Evolutionary conservation across 2,888 invertebrate species (phyloP), one percentile per base, ranked within the genome.

Genomic region (Lepidochrysops patricia): DNA sequence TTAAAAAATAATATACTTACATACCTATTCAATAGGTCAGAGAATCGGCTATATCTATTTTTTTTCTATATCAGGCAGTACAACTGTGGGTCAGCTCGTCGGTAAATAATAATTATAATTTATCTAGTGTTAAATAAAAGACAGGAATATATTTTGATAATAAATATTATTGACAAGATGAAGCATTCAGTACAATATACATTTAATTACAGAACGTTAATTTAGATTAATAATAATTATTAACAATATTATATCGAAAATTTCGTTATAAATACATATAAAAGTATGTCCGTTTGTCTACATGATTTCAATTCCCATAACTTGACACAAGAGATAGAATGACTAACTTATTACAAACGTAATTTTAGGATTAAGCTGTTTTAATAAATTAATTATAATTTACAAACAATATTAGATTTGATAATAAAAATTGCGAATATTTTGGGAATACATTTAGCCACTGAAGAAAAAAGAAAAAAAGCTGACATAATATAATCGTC

Each of bases 151-250:
- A 15, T 19, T 83, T 84, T 77, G 76, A 84, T 75, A 88, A 88
- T 89, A 89, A 88, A 88, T 89, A 88, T 77, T 82, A 81, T 82
- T 87, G 87, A 88, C 86, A 87, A 87, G 87, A 88, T 82, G 80
- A 76, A 84, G 85, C 85, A 80, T 80, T 85, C 85, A 82, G 74
- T 87, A 87, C 86, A 88, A 74, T 79, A 74, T 78, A 77, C 78
- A 78, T 68, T 65, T 71, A 77, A 72, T 65, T 54, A 63, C 66
- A 66, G 66, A 68, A 68, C 63, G 66, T 66, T 62, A 65, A 56
- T 62, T 56, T 57, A 60, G 7, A 48, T 37, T 23, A 54, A 60
- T 35, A n/a, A n/a, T n/a, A n/a, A n/a, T n/a, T n/a, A 32, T 19
- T 19, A 54, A 54, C 54, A 57, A 26, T 34, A 9, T 29, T 29